phyloP scores from a whole-genome alignment of 2,888 invertebrate species.

The Aspidiotus destructor region DNA sequence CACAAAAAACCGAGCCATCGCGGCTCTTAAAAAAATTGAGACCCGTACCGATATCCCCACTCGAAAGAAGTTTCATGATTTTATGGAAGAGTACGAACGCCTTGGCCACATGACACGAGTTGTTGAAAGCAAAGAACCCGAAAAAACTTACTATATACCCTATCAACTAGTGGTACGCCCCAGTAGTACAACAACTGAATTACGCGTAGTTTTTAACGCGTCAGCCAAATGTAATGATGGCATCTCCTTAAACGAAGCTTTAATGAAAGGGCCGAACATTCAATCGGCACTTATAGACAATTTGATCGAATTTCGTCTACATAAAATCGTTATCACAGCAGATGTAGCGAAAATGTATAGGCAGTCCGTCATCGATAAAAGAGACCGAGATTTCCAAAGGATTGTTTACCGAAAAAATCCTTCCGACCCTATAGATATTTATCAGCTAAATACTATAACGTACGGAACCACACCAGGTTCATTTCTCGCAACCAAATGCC shows the following conservation, averaged over 20 bases:
- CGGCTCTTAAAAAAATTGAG: no score
- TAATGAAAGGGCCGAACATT: not conserved
- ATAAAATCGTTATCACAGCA: not conserved
- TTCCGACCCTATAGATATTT: not conserved
- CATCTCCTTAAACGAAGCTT: not conserved
- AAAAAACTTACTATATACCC: not conserved
- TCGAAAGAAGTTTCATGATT: not conserved
- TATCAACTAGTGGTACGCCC: not conserved
- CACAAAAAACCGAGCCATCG: no score
- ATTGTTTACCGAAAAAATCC: not conserved
- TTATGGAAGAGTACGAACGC: slow-evolving; percentile 3
- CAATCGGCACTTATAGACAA: not conserved
- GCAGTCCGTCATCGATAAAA: not conserved
- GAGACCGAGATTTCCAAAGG: not conserved
- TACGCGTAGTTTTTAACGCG: not conserved
- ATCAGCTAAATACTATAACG: slow-evolving; percentile 1
- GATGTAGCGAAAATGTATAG: slow-evolving; percentile 8
- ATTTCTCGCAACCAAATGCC: slow-evolving; percentile 7
- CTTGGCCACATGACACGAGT: not conserved
- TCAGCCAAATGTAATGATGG: not conserved
- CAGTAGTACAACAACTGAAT: not conserved
- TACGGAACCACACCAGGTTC: slow-evolving; percentile 8
- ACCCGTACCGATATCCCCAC: no score
- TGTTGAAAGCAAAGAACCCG: not conserved
- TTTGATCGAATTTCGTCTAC: not conserved